Evolutionary conservation across 2,113 vertebrate species (phyloP).

Genomic region (Paratilapia polleni): DNA sequence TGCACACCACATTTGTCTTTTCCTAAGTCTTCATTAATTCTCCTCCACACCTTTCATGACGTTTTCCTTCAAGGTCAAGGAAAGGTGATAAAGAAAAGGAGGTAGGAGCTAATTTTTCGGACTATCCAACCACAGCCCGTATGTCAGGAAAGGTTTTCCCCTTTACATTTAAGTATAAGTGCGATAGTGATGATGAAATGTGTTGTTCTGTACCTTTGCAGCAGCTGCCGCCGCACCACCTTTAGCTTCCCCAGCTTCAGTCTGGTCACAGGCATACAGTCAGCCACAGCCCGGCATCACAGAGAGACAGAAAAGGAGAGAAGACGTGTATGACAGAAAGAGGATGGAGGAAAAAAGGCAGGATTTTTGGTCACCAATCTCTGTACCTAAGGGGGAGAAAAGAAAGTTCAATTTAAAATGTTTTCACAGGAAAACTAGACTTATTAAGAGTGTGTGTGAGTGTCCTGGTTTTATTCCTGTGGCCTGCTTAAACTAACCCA

Average conservation of each 20-base stretch:
- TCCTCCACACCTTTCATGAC: too few species aligned
- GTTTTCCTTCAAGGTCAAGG: neutral
- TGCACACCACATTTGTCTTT: too few species aligned
- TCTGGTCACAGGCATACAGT: conserved; percentile 74
- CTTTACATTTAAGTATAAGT: neutral
- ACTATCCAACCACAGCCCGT: neutral
- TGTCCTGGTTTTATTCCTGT: conserved; percentile 11
- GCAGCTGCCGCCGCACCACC: conserved; percentile 83
- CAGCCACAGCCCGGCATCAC: conserved; percentile 75
- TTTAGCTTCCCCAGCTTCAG: conserved; percentile 86
- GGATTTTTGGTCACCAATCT: neutral
- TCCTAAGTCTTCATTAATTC: too few species aligned
- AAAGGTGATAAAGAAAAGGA: neutral
- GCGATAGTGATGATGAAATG: neutral
- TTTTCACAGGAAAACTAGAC: conserved; percentile 16
- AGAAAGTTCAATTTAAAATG: conserved; percentile 5
- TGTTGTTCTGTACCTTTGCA: conserved; percentile 79
- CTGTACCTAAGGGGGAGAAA: conserved; percentile 36
- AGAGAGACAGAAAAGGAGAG: neutral
- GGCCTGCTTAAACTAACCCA: conserved; percentile 34
- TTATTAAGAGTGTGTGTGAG: neutral
- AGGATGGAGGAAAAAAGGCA: neutral
- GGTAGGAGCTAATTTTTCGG: neutral
- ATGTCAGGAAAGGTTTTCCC: neutral
- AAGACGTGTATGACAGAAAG: neutral